Percentiles rank a stretch among this genome's conserved stretches.
These are phyloP conservation scores for rat (Rattus norvegicus) DNA, from an alignment of 2,113 vertebrate genomes.

Conservation along the genomic window DNA sequence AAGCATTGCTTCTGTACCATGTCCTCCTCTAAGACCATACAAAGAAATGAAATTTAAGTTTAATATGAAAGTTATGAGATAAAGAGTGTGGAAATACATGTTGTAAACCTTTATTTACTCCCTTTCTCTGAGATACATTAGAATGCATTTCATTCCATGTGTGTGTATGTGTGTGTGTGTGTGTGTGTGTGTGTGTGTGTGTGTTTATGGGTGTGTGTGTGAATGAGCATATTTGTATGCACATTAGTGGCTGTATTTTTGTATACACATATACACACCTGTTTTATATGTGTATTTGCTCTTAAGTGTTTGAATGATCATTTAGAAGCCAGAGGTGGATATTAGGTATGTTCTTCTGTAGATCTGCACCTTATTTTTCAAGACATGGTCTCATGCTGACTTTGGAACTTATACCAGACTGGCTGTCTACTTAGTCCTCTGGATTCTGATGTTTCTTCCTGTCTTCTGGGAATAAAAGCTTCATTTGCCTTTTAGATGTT, in stretches of 20 bases:
- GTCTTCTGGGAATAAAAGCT: neutral
- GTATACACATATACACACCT: fast-evolving
- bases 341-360: neutral
- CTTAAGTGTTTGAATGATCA: neutral
- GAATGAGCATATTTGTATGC: neutral
- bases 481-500: neutral
- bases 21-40: neutral
- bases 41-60: neutral
- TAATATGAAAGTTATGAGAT: neutral
- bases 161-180: neutral
- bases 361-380: fast-evolving
- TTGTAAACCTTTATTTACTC: neutral
- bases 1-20: no score
- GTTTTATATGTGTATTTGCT: neutral
- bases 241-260: neutral
- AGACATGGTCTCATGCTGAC: neutral
- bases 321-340: neutral
- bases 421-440: neutral
- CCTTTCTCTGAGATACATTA: neutral
- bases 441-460: neutral
- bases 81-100: no score
- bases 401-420: neutral
- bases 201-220: neutral
- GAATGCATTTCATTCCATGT: neutral
- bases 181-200: neutral